Base-by-base conservation (phyloP, 1,140 invertebrate genomes). In the Tetramorium alpestre region DNA sequence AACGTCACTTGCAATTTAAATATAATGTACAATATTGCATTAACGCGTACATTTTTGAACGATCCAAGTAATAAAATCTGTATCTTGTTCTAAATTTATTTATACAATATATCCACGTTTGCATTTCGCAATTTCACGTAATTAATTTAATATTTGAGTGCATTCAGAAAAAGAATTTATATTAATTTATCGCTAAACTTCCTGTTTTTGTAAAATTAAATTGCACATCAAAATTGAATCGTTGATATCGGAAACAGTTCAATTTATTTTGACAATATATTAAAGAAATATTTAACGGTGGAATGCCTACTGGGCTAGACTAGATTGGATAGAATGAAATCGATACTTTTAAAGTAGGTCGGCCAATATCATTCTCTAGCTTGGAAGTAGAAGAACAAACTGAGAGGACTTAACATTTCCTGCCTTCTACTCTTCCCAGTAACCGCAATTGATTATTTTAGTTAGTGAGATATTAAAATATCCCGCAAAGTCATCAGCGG, bases 211-310 rank as follows among this genome's bases (percentile, higher is more conserved):
- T 56, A 33, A 47, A 28, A 38, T 0, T 44, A 49, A 78, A 67
- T 38, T 51, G 28, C n/a, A 38, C 10, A 80, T 80, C 16, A 65
- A 49, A 51, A 65, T 67, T 18, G 22, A 33, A 38, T 28, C 22
- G 22, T 33, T 44, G 33, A 76, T 81, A 28, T 47, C 49, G 25
- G 51, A 82, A 82, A 56, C 65, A 72, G 25, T 58, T 72, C 38
- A 70, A 58, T 82, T 72, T 82, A 82, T 33, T 13, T 25, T 16
- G 38, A 28, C 33, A 80, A 8, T 69, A 81, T 80, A 82, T 70
- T 72, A 47, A 72, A 82, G 7, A 67, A 47, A 28, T 72, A 72
- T 72, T 72, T 72, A 60, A 72, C 28, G 41, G 7, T 60, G 41
- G 22, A 56, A 11, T 18, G 60, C 18, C 62, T 38, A 69, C 10